These are phyloP conservation scores for Drosophila paranaensis DNA, from an alignment of 2,888 invertebrate species.

Conservation along the genomic window DNA sequence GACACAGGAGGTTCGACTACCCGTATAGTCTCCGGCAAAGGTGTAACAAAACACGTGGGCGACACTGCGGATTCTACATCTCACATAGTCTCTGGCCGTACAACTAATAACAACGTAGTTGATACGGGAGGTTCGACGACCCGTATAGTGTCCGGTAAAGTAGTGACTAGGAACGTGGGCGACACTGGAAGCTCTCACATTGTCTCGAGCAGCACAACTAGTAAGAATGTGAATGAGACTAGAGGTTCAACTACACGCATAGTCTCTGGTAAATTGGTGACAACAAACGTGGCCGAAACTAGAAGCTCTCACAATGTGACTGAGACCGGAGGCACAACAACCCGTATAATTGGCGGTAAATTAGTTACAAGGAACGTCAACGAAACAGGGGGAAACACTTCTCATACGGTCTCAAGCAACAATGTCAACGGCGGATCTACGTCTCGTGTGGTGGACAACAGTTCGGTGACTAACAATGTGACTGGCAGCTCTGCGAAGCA, in stretches of 20 bases:
- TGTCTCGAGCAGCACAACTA: not conserved
- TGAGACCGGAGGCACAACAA: slow-evolving; percentile 11
- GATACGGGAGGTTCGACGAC: not conserved
- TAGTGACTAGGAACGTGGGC: not conserved
- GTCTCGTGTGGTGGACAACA: slow-evolving; percentile 26
- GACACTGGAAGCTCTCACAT: slow-evolving; percentile 4
- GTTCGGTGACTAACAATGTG: slow-evolving; percentile 34
- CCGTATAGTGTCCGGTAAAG: slow-evolving; percentile 5
- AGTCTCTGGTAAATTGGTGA: slow-evolving; percentile 13
- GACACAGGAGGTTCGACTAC: slow-evolving; percentile 10
- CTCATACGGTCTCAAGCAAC: slow-evolving; percentile 24
- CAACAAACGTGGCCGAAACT: slow-evolving; percentile 5
- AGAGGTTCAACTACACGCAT: slow-evolving; percentile 6
- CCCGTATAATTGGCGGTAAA: slow-evolving; percentile 5
- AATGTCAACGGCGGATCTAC: slow-evolving; percentile 35
- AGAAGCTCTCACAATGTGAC: slow-evolving; percentile 5
- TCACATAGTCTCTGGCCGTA: not conserved
- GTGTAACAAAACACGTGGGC: slow-evolving; percentile 32
- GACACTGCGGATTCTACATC: slow-evolving; percentile 36
- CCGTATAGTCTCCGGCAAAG: slow-evolving; percentile 9
- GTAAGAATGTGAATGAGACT: slow-evolving; percentile 2
- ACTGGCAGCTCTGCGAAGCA: slow-evolving; percentile 72
- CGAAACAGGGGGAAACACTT: slow-evolving; percentile 11
- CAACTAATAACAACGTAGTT: not conserved
- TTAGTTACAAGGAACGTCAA: slow-evolving; percentile 4